Percentiles rank a stretch among this genome's conserved stretches.
These are phyloP conservation scores for Malurus leucopterus DNA, from an alignment of 2,797 vertebrate species.

Conservation along the genomic window DNA sequence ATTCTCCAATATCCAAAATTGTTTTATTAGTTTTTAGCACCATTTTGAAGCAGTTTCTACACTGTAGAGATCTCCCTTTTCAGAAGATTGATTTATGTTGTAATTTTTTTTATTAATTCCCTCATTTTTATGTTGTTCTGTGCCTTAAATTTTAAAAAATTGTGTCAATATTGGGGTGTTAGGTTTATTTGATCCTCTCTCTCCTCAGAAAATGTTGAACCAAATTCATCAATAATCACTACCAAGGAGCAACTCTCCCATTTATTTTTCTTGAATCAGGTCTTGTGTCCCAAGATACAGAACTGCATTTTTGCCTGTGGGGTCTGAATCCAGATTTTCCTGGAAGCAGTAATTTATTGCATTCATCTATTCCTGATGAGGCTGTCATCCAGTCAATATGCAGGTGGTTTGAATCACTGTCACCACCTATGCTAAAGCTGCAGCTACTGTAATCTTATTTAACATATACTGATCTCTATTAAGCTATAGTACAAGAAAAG, in stretches of 20 bases:
- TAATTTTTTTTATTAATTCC: neutral
- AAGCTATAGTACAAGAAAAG: neutral
- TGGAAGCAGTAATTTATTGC: neutral
- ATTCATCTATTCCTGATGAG: neutral
- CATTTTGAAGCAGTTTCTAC: neutral
- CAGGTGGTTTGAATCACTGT: neutral
- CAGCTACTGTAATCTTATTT: neutral
- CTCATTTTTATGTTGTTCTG: neutral
- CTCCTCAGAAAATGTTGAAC: neutral
- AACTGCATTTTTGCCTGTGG: neutral
- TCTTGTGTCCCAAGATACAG: neutral
- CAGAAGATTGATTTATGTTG: neutral
- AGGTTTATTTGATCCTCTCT: neutral
- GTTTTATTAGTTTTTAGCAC: neutral
- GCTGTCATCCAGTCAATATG: neutral
- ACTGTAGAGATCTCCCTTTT: neutral
- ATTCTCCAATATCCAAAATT: neutral
- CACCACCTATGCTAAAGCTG: neutral
- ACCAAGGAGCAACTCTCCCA: neutral
- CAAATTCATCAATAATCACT: neutral
- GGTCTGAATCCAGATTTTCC: neutral
- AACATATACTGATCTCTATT: neutral
- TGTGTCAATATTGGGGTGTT: neutral
- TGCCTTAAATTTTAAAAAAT: neutral
- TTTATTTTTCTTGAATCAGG: neutral